Conservation (phyloP, 1,140 invertebrate genomes). For the Uloborus diversus region DNA sequence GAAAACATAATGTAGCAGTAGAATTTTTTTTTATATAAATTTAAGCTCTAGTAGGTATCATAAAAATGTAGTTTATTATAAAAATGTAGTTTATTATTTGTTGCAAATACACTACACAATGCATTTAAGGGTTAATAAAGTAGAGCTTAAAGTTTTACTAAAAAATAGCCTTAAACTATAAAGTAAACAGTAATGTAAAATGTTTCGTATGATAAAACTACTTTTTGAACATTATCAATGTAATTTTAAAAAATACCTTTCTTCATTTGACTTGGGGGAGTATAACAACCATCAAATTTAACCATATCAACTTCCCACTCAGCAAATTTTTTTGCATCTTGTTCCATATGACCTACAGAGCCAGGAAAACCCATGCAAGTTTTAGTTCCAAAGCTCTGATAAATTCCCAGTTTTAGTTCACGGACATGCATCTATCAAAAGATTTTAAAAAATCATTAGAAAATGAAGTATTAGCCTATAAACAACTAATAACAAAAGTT, state of each 20-base stretch:
- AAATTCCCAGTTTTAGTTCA: conserved; percentile 96
- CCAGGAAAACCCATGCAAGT: conserved; percentile 95
- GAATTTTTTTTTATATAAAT: no score
- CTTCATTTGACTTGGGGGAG: conserved; percentile 84
- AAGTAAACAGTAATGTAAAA: no score
- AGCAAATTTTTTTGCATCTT: conserved; percentile 92
- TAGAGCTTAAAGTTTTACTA: no score
- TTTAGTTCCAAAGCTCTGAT: conserved; percentile 94
- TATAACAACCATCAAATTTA: conserved; percentile 95
- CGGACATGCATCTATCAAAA: conserved; percentile 76
- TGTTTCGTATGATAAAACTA: no score
- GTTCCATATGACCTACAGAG: conserved; percentile 82
- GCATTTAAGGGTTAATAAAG: no score
- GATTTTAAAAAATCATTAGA: background rate
- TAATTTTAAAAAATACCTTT: conserved; percentile 71
- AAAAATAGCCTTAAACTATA: no score
- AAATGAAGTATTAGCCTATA: background rate
- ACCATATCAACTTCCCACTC: conserved; percentile 97
- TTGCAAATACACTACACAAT: no score
- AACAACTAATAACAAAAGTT: background rate
- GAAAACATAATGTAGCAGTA: no score
- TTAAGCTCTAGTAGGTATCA: no score
- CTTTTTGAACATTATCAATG: no score
- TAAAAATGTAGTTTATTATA: no score
- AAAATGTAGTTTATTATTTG: no score